Percentiles rank a stretch among this genome's conserved stretches.
These are phyloP conservation scores for Oreochromis mossambicus DNA, from an alignment of 2,797 vertebrate species.

Conservation along the genomic window DNA sequence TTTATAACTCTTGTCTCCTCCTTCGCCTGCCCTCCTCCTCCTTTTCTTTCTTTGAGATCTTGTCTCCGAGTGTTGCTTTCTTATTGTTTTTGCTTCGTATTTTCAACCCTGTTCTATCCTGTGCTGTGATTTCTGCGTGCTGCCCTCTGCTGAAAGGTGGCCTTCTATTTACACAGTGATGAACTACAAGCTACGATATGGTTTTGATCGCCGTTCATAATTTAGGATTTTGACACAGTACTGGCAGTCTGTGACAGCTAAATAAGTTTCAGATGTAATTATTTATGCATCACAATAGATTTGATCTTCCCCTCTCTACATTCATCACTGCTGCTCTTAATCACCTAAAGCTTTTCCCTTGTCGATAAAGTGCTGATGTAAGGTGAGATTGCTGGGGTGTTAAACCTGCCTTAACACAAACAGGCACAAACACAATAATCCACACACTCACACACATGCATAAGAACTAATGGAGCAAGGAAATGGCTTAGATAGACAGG, in stretches of 20 bases:
- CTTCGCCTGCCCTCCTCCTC: background rate
- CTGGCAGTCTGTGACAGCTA: background rate
- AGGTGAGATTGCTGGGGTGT: background rate
- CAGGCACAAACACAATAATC: slow-evolving; percentile 17
- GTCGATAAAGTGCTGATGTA: background rate
- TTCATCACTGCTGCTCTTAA: background rate
- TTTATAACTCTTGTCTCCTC: slow-evolving; percentile 59
- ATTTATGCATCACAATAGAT: background rate
- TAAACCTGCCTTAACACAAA: slow-evolving; percentile 7
- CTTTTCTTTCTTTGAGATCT: background rate
- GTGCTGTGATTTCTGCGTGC: background rate
- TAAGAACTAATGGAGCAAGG: slow-evolving; percentile 50
- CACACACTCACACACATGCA: slow-evolving; percentile 27
- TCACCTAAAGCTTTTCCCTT: background rate
- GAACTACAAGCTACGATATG: background rate
- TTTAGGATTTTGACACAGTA: background rate
- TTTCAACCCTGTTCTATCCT: background rate
- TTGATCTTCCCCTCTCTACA: background rate
- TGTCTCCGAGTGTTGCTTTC: background rate
- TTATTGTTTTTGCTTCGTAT: slow-evolving; percentile 28
- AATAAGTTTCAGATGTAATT: background rate
- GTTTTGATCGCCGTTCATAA: background rate
- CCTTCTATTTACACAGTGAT: background rate
- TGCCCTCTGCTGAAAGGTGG: background rate
- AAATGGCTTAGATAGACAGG: slow-evolving; percentile 30